Evolutionary conservation across 2,113 vertebrate genomes (phyloP), one percentile per base, ranked within the genome.

Genomic region (Chascanopsetta lugubris): DNA sequence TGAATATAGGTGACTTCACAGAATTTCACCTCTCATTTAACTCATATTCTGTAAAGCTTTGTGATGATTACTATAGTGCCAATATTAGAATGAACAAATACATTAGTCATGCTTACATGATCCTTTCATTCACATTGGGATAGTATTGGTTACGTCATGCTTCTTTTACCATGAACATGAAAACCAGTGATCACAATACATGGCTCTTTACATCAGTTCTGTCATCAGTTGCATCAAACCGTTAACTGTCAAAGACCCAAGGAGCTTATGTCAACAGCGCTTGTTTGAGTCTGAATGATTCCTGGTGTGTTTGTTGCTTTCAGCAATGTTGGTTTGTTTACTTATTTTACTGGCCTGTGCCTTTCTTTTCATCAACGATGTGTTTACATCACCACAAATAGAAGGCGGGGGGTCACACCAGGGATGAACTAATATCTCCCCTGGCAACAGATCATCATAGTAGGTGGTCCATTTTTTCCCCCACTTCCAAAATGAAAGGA

Each of bases 351-450:
- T 72, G 57, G 40, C 5, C 15, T 13, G 10, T 48, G 26, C 26
- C 20, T 63, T 55, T 22, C 32, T 72, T 73, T 79, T 49, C 26
- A 42, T 48, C 47, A 20, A 24, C 56, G 56, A 42, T 22, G 55
- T 61, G 56, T 77, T 53, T 61, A 2, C 71, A 24, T 55, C 53
- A 21, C 43, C 20, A 26, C 20, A 26, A 42, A 51, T 13, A 2
- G 21, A 50, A 34, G 8, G 6, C 7, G 5, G 34, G 27, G 27
- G 8, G 66, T 68, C 34, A 57, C 64, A 65, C 8, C 45, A 55
- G 69, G 26, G 63, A 43, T 77, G 69, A 71, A 61, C 47, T 77
- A 80, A 82, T 82, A 80, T 75, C 69, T 78, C 36, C 60, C 62
- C 29, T 38, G 10, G 72, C 61, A 77, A 82, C 72, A 66, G 65